Conservation (phyloP, 2,888 invertebrate species). For the Zaprionus obscuricornis region DNA sequence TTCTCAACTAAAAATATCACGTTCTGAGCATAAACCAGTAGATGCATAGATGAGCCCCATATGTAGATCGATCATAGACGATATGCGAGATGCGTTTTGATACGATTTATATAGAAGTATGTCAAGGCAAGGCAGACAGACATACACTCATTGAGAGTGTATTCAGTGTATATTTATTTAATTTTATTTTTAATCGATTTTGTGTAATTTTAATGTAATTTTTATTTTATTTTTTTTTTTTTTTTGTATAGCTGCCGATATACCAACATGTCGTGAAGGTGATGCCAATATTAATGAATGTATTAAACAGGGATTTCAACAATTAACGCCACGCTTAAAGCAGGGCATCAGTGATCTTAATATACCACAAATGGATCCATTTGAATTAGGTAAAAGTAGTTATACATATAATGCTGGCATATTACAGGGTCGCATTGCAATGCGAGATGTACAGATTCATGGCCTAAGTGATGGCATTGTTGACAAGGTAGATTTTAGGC, state of each 20-base stretch:
- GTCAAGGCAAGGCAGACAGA: conserved; percentile 68
- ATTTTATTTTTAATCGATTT: conserved; percentile 3
- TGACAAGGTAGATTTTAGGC: conserved; percentile 85
- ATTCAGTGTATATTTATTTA: conserved; percentile 21
- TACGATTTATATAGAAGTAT: conserved; percentile 31
- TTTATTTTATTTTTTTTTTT: not conserved
- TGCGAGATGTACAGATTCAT: conserved; percentile 85
- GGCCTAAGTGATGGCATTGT: conserved; percentile 85
- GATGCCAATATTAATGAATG: conserved; percentile 86
- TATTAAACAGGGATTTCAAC: conserved; percentile 85
- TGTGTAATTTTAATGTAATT: conserved; percentile 1
- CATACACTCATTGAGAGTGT: conserved; percentile 5
- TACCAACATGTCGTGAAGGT: conserved; percentile 85
- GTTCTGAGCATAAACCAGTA: conserved; percentile 63
- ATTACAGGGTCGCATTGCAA: conserved; percentile 76
- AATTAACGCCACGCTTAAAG: conserved; percentile 82
- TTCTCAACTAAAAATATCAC: conserved; percentile 57
- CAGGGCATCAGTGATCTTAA: conserved; percentile 80
- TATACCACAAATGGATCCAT: conserved; percentile 82
- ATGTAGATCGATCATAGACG: no score
- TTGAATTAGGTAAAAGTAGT: conserved; percentile 70
- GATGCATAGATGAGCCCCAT: no score
- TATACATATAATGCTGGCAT: conserved; percentile 77
- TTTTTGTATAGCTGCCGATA: conserved; percentile 75
- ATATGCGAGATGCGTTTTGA: conserved; percentile 42